phyloP scores from a whole-genome alignment of 2,888 invertebrate species.

The Coleophora flavipennella region DNA sequence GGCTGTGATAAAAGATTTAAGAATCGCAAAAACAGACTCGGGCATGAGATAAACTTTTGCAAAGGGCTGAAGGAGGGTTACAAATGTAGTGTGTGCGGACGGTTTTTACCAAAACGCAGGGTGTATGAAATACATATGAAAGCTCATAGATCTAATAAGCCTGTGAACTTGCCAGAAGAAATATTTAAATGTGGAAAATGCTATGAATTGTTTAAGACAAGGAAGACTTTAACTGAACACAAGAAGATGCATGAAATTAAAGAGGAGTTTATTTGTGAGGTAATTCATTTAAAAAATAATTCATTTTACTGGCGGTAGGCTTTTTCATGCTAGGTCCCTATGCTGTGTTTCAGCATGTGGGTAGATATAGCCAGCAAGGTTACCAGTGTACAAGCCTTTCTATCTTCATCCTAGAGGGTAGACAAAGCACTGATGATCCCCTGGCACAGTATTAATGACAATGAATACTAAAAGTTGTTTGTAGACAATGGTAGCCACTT shows the following conservation, averaged over 20 bases:
- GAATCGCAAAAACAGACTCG: conserved; percentile 32
- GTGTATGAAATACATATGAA: conserved; percentile 44
- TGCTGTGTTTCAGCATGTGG: too few species aligned
- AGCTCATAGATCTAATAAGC: conserved; percentile 36
- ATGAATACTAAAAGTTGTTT: too few species aligned
- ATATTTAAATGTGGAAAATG: conserved; percentile 50
- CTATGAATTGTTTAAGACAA: conserved; percentile 33
- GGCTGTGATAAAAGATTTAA: conserved; percentile 50
- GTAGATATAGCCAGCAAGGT: too few species aligned
- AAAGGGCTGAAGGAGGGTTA: conserved; percentile 50
- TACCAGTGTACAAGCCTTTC: too few species aligned
- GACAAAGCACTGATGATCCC: too few species aligned
- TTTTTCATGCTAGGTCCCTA: too few species aligned
- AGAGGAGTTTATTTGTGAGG: conserved; percentile 57
- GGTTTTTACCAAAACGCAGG: conserved; percentile 38
- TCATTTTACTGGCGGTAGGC: too few species aligned
- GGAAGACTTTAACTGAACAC: conserved; percentile 35
- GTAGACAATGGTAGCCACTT: too few species aligned
- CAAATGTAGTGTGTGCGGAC: conserved; percentile 41
- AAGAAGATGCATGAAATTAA: conserved; percentile 28
- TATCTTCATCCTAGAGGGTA: too few species aligned
- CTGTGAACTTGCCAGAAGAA: conserved; percentile 31
- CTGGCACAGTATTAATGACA: too few species aligned
- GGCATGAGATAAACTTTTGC: conserved; percentile 48
- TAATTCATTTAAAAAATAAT: conserved; percentile 24